Evolutionary conservation across 2,888 invertebrate genomes (phyloP).

Genomic region (Stictocephala bisonia): DNA sequence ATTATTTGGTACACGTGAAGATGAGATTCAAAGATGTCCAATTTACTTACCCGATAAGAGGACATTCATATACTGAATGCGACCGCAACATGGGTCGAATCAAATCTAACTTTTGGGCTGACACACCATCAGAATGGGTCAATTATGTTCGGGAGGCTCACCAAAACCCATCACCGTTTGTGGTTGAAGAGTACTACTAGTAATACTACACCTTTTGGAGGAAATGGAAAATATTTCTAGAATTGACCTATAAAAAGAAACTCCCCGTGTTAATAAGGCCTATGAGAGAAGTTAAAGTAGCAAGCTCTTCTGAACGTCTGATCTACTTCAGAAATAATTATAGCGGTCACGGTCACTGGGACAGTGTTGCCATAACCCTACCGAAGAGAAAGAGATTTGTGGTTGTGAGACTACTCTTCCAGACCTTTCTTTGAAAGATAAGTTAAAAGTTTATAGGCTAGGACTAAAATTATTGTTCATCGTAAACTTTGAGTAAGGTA

Average conservation of each 20-base stretch:
- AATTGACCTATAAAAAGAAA: conserved; percentile 33
- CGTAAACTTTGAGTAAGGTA: too few relatives aligned
- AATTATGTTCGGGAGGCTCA: conserved; percentile 11
- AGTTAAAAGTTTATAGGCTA: too few relatives aligned
- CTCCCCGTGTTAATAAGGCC: conserved; percentile 24
- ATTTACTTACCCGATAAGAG: conserved; percentile 36
- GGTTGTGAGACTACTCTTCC: too few relatives aligned
- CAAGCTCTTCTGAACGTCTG: conserved; percentile 24
- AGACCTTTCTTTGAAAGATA: too few relatives aligned
- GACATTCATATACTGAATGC: conserved; percentile 34
- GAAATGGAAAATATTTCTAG: conserved; percentile 30
- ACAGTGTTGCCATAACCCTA: too few relatives aligned
- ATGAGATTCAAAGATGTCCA: conserved; percentile 25
- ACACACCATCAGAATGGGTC: conserved; percentile 32
- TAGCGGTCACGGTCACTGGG: too few relatives aligned
- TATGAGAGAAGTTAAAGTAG: conserved; percentile 34
- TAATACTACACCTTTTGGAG: conserved; percentile 36
- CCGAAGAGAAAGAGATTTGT: too few relatives aligned
- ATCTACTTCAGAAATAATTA: conserved; percentile 39
- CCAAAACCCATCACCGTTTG: conserved; percentile 37
- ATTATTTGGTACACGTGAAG: conserved; percentile 23
- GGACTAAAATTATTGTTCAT: too few relatives aligned
- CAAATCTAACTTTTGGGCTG: conserved; percentile 25
- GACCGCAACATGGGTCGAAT: conserved; percentile 41
- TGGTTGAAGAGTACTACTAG: conserved; percentile 37